These are phyloP conservation scores for Volucella bombylans DNA, from an alignment of 2,888 invertebrate genomes.

Conservation along the genomic window DNA sequence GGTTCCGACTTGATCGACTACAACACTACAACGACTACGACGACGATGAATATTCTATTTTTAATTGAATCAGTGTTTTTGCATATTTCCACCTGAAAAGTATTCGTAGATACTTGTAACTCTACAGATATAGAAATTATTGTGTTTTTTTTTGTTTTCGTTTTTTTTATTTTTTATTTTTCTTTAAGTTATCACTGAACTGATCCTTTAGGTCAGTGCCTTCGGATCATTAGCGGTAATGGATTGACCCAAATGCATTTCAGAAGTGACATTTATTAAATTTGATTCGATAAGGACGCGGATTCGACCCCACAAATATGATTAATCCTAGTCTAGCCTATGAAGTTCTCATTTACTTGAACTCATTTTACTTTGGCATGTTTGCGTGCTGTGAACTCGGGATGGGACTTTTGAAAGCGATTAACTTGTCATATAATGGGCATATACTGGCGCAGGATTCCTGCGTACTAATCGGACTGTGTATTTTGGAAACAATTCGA, in stretches of 20 bases:
- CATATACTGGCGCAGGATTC: slow-evolving; percentile 90
- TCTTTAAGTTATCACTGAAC: slow-evolving; percentile 21
- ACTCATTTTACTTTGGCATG: slow-evolving; percentile 93
- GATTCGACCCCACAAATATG: slow-evolving; percentile 78
- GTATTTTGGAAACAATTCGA: slow-evolving; percentile 90
- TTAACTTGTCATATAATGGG: slow-evolving; percentile 90
- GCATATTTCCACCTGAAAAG: slow-evolving; percentile 58
- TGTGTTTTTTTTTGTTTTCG: slow-evolving; percentile 34
- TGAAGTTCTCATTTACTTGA: slow-evolving; percentile 91
- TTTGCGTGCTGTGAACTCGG: slow-evolving; percentile 91
- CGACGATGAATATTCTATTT: slow-evolving; percentile 64
- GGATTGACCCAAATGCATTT: slow-evolving; percentile 35
- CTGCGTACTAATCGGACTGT: slow-evolving; percentile 89
- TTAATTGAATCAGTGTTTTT: slow-evolving; percentile 67
- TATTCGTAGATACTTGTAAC: slow-evolving; percentile 34
- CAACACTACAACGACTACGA: not conserved
- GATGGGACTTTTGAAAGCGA: slow-evolving; percentile 90
- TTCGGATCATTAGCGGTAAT: slow-evolving; percentile 1
- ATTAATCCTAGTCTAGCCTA: slow-evolving; percentile 91
- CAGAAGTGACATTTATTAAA: slow-evolving; percentile 27
- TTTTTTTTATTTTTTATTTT: slow-evolving; percentile 30
- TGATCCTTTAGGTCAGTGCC: slow-evolving; percentile 22
- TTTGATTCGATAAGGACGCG: too few species aligned
- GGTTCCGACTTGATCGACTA: too few species aligned
- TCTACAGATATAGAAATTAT: slow-evolving; percentile 27